phyloP scores from a whole-genome alignment of 2,797 vertebrate genomes.

The Lycodopsis pacificus region DNA sequence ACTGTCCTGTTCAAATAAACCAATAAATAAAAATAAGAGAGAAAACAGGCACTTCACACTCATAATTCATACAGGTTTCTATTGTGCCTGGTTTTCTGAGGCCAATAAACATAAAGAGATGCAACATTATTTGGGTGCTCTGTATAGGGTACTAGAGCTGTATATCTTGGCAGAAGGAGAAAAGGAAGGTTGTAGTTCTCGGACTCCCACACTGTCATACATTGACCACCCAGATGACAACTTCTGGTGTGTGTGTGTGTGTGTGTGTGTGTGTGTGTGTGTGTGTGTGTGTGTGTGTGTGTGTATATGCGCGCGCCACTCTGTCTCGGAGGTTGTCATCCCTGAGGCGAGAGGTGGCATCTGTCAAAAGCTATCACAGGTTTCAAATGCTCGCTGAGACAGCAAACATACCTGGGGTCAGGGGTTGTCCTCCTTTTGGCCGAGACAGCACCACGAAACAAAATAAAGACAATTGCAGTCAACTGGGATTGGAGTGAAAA shows the following conservation, averaged over 20 bases:
- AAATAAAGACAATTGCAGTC: conserved; percentile 50
- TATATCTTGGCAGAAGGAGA: conserved; percentile 13
- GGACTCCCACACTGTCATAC: conserved; percentile 39
- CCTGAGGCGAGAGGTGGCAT: conserved; percentile 70
- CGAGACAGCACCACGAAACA: conserved; percentile 15
- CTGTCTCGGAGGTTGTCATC: conserved; percentile 51
- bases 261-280: no score
- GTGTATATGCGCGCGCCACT: conserved; percentile 12
- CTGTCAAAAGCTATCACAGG: conserved; percentile 63
- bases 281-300: no score
- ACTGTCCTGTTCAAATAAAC: no score
- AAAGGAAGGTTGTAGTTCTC: conserved; percentile 22
- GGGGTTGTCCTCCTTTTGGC: conserved; percentile 34
- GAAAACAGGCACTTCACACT: conserved; percentile 67
- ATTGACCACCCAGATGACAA: conserved; percentile 39
- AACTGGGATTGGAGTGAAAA: conserved; percentile 24
- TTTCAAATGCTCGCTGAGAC: conserved; percentile 58
- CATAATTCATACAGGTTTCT: conserved; percentile 73
- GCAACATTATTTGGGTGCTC: conserved; percentile 58
- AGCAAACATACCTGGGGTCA: conserved; percentile 35
- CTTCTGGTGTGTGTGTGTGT: conserved; percentile 26
- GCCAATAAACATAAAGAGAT: conserved; percentile 71
- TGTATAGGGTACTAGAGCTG: conserved; percentile 14
- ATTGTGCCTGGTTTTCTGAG: conserved; percentile 57
- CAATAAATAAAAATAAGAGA: no score